A percentile compares a stretch with the other conserved stretches of the same genome.
Evolutionary conservation across 2,113 vertebrate species (phyloP).

Genomic region (Odobenus rosmarus): DNA sequence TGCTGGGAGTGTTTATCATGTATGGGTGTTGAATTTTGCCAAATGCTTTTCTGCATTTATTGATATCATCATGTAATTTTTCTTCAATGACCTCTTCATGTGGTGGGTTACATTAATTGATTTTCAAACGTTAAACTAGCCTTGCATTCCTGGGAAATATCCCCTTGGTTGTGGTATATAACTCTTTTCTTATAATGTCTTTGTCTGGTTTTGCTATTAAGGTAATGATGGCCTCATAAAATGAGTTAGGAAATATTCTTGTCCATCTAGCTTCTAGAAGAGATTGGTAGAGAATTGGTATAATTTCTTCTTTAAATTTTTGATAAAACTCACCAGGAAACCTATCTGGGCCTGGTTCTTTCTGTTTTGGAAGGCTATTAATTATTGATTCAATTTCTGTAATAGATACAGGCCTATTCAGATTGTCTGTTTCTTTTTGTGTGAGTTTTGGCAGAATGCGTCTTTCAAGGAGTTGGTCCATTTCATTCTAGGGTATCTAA

Average conservation of each 20-base stretch:
- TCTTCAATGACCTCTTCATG: not conserved
- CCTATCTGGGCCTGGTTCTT: not conserved
- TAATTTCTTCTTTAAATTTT: slow-evolving; percentile 14
- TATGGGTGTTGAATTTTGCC: not conserved
- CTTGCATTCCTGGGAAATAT: not conserved
- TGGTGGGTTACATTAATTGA: not conserved
- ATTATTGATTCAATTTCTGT: not conserved
- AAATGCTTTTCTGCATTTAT: not conserved
- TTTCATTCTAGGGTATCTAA: not conserved
- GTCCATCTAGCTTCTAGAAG: not conserved
- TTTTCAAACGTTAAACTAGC: slow-evolving; percentile 9
- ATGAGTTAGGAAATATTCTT: not conserved
- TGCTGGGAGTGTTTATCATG: not conserved
- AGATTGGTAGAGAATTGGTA: not conserved
- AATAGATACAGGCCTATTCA: slow-evolving; percentile 6
- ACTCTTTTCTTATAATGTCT: not conserved
- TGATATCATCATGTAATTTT: not conserved
- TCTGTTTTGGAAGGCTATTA: slow-evolving; percentile 26
- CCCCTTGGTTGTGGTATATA: not conserved
- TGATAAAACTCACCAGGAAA: not conserved
- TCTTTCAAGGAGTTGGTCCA: not conserved
- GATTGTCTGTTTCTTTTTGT: not conserved
- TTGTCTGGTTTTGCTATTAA: slow-evolving; percentile 4
- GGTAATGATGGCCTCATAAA: not conserved
- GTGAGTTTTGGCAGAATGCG: not conserved